Evolutionary conservation across 2,888 invertebrate genomes (phyloP).

Genomic region (Cephus spinipes): DNA sequence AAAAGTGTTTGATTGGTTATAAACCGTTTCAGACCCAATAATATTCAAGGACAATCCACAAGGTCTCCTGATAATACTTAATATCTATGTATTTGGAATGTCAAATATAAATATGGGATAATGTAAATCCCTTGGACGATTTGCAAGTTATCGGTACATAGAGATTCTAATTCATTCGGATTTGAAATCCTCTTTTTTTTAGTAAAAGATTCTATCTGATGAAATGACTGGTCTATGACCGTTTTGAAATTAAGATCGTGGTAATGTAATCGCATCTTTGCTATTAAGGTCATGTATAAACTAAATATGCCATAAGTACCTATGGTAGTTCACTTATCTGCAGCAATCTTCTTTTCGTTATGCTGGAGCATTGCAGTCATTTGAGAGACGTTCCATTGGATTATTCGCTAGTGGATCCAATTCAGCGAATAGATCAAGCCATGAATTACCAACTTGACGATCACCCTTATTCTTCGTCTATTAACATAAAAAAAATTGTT

Average conservation of each 20-base stretch:
- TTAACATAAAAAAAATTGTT: conserved; percentile 16
- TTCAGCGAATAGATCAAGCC: conserved; percentile 94
- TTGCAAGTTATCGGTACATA: background rate
- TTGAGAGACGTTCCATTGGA: conserved; percentile 68
- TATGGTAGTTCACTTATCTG: background rate
- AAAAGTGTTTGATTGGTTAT: conserved; percentile 17
- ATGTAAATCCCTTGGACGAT: background rate
- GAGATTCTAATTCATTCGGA: background rate
- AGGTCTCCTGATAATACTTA: background rate
- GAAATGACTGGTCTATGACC: background rate
- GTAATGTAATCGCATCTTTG: background rate
- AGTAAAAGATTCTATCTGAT: background rate
- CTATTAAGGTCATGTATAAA: background rate
- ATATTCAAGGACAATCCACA: background rate
- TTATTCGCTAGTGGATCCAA: conserved; percentile 92
- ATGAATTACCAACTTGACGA: conserved; percentile 71
- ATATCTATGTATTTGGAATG: background rate
- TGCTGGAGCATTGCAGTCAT: conserved; percentile 57
- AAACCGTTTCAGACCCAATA: background rate
- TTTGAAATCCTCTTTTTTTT: background rate
- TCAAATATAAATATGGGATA: background rate
- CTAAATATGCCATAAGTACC: background rate
- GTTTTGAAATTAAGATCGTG: background rate
- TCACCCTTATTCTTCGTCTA: conserved; percentile 49
- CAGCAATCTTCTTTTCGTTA: conserved; percentile 33